These are phyloP conservation scores for Reticulitermes speratus DNA, from an alignment of 1,140 invertebrate species.

Conservation along the genomic window DNA sequence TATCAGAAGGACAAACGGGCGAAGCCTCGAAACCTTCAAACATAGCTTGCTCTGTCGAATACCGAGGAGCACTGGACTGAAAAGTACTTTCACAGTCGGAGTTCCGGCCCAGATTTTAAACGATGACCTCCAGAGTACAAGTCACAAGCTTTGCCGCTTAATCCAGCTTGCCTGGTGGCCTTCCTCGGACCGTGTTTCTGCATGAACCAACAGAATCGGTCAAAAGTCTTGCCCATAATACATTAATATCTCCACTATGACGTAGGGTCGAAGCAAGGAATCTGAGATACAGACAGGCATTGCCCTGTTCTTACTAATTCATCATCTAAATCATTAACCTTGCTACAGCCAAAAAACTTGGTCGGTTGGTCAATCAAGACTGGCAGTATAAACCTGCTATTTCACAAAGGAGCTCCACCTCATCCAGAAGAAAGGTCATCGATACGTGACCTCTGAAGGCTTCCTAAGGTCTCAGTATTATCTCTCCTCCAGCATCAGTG, in stretches of 20 bases:
- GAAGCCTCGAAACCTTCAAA: too few species aligned
- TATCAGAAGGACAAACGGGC: too few species aligned
- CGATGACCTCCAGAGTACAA: too few species aligned
- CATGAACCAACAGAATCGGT: not conserved
- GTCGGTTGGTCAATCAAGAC: not conserved
- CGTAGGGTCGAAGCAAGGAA: not conserved
- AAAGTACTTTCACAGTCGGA: too few species aligned
- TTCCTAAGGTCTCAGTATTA: not conserved
- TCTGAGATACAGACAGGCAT: not conserved
- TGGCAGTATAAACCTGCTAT: not conserved
- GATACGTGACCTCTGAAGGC: not conserved
- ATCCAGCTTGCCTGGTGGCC: too few species aligned
- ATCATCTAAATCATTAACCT: not conserved
- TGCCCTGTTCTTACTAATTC: not conserved
- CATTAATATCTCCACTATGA: not conserved
- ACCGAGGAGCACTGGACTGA: too few species aligned
- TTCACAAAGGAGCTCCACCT: constrained; percentile 1
- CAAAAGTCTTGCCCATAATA: not conserved
- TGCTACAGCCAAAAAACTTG: not conserved
- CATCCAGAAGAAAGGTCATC: not conserved
- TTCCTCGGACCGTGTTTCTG: too few species aligned
- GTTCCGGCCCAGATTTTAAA: too few species aligned
- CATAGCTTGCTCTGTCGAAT: too few species aligned
- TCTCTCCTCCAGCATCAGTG: not conserved
- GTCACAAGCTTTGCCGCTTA: too few species aligned